Percentiles rank a stretch among this genome's conserved stretches.
These are phyloP conservation scores for Melanargia galathea DNA, from an alignment of 2,888 invertebrate species.

Conservation along the genomic window DNA sequence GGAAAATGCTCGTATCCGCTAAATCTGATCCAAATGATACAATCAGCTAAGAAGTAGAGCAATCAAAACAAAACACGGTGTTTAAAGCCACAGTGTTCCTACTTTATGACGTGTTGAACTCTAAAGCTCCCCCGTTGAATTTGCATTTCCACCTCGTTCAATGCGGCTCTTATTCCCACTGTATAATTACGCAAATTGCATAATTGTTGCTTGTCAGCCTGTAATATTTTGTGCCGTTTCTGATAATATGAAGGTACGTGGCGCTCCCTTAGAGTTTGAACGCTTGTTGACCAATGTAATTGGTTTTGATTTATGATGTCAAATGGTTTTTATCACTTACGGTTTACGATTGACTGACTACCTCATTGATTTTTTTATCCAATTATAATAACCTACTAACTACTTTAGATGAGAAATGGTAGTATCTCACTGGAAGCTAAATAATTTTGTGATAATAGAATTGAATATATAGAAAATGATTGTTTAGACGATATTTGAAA, in stretches of 20 bases:
- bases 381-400: background rate
- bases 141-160: slow-evolving; percentile 59
- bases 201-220: slow-evolving; percentile 59
- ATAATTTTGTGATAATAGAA: background rate
- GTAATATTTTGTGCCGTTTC: slow-evolving; percentile 39
- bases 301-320: slow-evolving; percentile 17
- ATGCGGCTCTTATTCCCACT: slow-evolving; percentile 54
- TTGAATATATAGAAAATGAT: too few species aligned
- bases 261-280: slow-evolving; percentile 15
- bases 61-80: slow-evolving; percentile 20
- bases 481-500: too few species aligned
- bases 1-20: slow-evolving; percentile 1
- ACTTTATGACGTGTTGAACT: slow-evolving; percentile 35
- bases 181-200: slow-evolving; percentile 67
- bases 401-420: background rate
- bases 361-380: background rate
- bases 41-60: slow-evolving; percentile 7
- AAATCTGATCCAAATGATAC: slow-evolving; percentile 12
- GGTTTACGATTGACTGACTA: background rate
- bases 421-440: background rate
- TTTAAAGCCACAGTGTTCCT: slow-evolving; percentile 22
- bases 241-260: slow-evolving; percentile 23
- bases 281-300: slow-evolving; percentile 21
- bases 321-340: slow-evolving; percentile 15
- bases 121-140: slow-evolving; percentile 45